phyloP scores from a whole-genome alignment of 1,140 invertebrate genomes.

The Drosophila takahashii region DNA sequence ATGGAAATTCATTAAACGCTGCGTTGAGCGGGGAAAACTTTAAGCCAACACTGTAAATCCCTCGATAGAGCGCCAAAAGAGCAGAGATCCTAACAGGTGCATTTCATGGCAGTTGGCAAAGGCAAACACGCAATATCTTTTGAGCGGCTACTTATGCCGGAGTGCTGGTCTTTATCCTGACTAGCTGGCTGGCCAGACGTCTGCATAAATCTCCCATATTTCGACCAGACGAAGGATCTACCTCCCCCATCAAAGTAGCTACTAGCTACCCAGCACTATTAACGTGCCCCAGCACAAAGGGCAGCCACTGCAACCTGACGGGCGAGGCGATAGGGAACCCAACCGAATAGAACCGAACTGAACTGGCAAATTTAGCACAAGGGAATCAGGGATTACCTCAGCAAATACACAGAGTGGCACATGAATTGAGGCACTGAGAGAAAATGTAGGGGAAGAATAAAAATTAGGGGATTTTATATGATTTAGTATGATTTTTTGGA shows the following conservation, averaged over 20 bases:
- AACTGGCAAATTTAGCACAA: slow-evolving; percentile 68
- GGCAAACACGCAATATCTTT: slow-evolving; percentile 73
- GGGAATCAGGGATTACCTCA: slow-evolving; percentile 74
- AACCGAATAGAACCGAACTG: slow-evolving; percentile 35
- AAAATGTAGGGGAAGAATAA: not conserved
- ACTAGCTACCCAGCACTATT: slow-evolving; percentile 46
- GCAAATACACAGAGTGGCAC: slow-evolving; percentile 24
- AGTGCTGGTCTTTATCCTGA: slow-evolving; percentile 39
- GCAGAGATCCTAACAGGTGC: slow-evolving; percentile 56
- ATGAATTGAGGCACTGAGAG: slow-evolving; percentile 6
- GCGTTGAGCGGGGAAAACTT: slow-evolving; percentile 58
- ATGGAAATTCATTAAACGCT: slow-evolving; percentile 70
- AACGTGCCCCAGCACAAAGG: slow-evolving; percentile 33
- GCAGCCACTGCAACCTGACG: slow-evolving; percentile 13
- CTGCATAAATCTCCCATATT: slow-evolving; percentile 75
- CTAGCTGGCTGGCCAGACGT: slow-evolving; percentile 50
- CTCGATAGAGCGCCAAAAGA: slow-evolving; percentile 15
- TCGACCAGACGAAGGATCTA: slow-evolving; percentile 25
- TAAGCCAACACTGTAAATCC: slow-evolving; percentile 61
- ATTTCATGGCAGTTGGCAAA: slow-evolving; percentile 54
- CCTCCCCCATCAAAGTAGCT: too few relatives aligned
- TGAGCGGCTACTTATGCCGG: slow-evolving; percentile 65
- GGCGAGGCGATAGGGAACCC: slow-evolving; percentile 40
- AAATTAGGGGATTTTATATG: too few relatives aligned
- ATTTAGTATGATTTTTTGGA: not conserved